Percentiles rank a stretch among this genome's conserved stretches.
phyloP scores from a whole-genome alignment of 2,113 vertebrate genomes.

The Tragelaphus buxtoni region DNA sequence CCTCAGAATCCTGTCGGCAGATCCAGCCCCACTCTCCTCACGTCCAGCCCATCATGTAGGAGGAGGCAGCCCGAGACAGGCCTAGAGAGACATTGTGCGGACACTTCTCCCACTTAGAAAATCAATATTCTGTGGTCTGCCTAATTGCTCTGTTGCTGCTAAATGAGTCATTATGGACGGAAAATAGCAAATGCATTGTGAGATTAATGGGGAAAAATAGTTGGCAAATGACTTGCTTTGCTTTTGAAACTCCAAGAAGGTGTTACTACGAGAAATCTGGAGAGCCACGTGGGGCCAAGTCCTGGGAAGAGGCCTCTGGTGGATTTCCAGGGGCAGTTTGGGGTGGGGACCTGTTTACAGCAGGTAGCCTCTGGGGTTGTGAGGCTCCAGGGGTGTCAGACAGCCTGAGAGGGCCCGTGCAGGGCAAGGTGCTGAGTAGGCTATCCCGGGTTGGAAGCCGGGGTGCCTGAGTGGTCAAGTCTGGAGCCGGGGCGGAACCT shows the following conservation, averaged over 20 bases:
- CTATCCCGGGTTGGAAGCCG: neutral
- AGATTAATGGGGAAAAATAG: conserved; percentile 68
- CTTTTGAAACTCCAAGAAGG: conserved; percentile 55
- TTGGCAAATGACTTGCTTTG: conserved; percentile 72
- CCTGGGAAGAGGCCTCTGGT: neutral
- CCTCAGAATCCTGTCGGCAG: neutral
- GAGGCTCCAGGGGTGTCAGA: neutral
- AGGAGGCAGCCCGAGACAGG: conserved; percentile 46
- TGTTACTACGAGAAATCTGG: conserved; percentile 57
- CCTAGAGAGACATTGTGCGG: conserved; percentile 9
- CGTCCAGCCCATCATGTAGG: conserved; percentile 1
- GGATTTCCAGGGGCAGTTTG: neutral
- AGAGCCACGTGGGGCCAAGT: neutral
- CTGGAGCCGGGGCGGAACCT: neutral
- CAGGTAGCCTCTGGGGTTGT: neutral
- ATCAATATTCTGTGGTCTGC: conserved; percentile 75
- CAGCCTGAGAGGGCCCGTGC: neutral
- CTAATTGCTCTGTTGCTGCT: conserved; percentile 81
- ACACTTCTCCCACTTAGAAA: conserved; percentile 73
- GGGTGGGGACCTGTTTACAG: neutral
- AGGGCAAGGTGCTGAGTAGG: neutral
- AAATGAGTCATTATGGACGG: conserved; percentile 77
- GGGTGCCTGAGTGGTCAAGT: neutral
- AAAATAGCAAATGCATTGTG: conserved; percentile 64
- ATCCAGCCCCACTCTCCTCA: neutral